Percentiles rank a stretch among this genome's conserved stretches.
phyloP scores from a whole-genome alignment of 2,888 invertebrate genomes.

The Tipula vernalis region DNA sequence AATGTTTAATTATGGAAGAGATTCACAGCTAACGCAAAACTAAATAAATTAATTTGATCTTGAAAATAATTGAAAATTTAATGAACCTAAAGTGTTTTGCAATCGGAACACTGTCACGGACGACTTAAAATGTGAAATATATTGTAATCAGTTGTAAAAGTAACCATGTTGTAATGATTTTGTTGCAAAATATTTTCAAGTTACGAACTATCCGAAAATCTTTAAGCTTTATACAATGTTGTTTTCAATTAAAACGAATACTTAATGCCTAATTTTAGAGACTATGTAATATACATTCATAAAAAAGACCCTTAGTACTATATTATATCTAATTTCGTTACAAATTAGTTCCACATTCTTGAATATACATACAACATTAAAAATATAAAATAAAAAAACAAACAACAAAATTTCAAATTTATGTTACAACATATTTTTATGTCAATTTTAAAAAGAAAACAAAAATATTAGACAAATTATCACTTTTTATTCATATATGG shows the following conservation, averaged over 20 bases:
- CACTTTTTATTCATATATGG: neutral
- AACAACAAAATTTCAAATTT: neutral
- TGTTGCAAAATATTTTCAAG: no score
- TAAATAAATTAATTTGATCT: no score
- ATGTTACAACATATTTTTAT: conserved; percentile 4
- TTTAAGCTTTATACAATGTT: neutral
- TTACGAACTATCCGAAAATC: no score
- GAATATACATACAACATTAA: neutral
- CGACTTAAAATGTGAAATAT: no score
- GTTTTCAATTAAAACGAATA: neutral
- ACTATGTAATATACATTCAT: neutral
- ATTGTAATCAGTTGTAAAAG: no score
- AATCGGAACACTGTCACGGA: no score
- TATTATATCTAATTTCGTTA: neutral
- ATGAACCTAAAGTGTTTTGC: no score
- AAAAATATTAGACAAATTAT: neutral
- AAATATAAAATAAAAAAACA: neutral
- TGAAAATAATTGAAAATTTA: no score
- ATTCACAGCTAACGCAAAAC: no score
- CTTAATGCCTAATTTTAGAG: neutral
- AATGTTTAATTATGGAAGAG: no score
- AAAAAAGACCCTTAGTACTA: neutral
- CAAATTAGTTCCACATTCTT: conserved; percentile 4
- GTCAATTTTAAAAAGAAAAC: neutral
- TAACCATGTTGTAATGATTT: no score